A percentile compares a stretch with the other conserved stretches of the same genome.
Evolutionary conservation across 2,888 invertebrate genomes (phyloP).

Genomic region (Scrobipalpa atriplicella): DNA sequence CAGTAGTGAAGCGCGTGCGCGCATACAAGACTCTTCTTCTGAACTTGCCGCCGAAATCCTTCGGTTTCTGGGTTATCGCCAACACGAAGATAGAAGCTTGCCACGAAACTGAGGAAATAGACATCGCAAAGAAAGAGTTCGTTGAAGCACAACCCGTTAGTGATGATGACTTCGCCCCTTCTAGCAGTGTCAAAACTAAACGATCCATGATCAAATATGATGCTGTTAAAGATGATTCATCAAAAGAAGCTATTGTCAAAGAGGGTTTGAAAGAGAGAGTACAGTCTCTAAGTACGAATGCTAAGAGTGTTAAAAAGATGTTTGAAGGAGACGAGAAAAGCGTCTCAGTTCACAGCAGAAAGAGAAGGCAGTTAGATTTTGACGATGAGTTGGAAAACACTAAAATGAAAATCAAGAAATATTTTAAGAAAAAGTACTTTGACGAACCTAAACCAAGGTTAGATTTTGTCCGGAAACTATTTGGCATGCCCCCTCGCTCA

Average conservation of each 20-base stretch:
- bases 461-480: constrained; percentile 17
- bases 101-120: constrained; percentile 43
- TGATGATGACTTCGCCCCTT: constrained; percentile 33
- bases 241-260: constrained; percentile 38
- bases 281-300: constrained; percentile 52
- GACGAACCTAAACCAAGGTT: constrained; percentile 26
- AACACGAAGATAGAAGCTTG: constrained; percentile 85
- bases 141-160: constrained; percentile 40
- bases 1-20: constrained; percentile 76
- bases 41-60: constrained; percentile 84
- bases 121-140: constrained; percentile 38
- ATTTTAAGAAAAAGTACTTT: constrained; percentile 7
- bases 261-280: constrained; percentile 48
- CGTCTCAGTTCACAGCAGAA: constrained; percentile 33
- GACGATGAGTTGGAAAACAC: constrained; percentile 14
- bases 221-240: constrained; percentile 41
- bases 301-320: constrained; percentile 47
- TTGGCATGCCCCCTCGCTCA: constrained; percentile 5
- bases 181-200: constrained; percentile 45
- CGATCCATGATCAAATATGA: constrained; percentile 42
- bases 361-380: constrained; percentile 33
- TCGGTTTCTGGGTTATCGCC: constrained; percentile 90
- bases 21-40: constrained; percentile 81
- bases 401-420: constrained; percentile 21
- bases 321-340: constrained; percentile 40